Base-by-base conservation (phyloP, 2,113 vertebrate species). In the Taxidea taxus region DNA sequence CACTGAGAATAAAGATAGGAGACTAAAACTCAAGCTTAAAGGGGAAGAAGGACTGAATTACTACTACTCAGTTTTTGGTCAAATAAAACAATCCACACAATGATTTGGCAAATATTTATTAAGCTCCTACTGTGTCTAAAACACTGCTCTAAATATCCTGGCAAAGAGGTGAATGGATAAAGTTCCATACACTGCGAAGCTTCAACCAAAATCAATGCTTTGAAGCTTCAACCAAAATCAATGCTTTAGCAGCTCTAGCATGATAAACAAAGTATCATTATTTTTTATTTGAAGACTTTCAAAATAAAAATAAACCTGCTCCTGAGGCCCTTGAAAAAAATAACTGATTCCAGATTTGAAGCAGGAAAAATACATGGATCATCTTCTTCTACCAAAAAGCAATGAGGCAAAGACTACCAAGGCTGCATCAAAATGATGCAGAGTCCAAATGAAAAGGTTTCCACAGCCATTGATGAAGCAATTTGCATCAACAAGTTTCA, bases 301-400 rank as follows among this genome's bases (percentile, higher is more conserved):
- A 91, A 88, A 93, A 66, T 84, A 66, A 95, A 97, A 97, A 86
- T 82, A 90, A 87, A 86, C 27, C 51, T 82, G 31, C 37, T 66
- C 34, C 85, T 7, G 29, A n/a, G 64, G 20, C 62, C 34, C 72
- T 62, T 49, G 27, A n/a, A 54, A 90, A 90, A 62, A 92, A 62
- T 23, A 60, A 49, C 20, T 60, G 31, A 97, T 78, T 47, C n/a
- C 37, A 94, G 54, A 92, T 87, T 60, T 66, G 42, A 20, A 91
- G 49, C 58, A 87, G 77, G 13, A 84, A 91, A 96, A 72, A 56
- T 80, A 74, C 18, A 54, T 1, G 7, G 68, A 78, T 70, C 7
- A 15, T 25, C 77, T 77, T 25, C 77, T 77, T 68, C 66, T 12
- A 68, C 14, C 9, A 44, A 84, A 75, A 66, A 80, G 25, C 44